phyloP scores from a whole-genome alignment of 2,113 vertebrate species.

The Grus americana region DNA sequence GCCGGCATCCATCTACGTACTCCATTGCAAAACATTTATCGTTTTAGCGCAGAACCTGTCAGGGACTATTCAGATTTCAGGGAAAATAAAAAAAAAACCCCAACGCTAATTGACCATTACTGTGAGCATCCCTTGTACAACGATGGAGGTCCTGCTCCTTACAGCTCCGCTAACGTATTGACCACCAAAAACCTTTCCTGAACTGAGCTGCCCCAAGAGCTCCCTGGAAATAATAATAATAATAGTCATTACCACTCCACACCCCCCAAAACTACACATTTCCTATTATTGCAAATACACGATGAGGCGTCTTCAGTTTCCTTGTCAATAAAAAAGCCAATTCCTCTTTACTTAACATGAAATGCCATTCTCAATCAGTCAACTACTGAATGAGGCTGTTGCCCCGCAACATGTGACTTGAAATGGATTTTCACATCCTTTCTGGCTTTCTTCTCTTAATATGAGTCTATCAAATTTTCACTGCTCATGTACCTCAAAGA shows the following conservation, averaged over 20 bases:
- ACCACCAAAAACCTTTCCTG: neutral
- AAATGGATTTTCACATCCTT: neutral
- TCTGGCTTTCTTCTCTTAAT: neutral
- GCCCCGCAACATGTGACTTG: rapidly evolving
- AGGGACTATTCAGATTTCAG: neutral
- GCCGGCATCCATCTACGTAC: rapidly evolving
- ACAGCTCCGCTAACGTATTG: rapidly evolving
- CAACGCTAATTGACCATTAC: neutral
- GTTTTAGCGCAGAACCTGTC: neutral
- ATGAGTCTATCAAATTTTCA: neutral
- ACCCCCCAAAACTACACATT: neutral
- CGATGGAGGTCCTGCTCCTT: neutral
- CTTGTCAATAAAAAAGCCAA: neutral
- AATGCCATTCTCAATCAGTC: neutral
- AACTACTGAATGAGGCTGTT: conserved; percentile 10
- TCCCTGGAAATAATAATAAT: neutral
- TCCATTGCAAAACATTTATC: neutral
- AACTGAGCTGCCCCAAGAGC: rapidly evolving
- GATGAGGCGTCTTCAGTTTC: neutral
- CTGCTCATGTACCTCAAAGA: neutral
- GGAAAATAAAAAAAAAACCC: neutral
- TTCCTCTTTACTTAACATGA: neutral
- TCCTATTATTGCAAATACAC: neutral
- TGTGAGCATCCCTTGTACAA: neutral
- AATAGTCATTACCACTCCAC: neutral